Evolutionary conservation across 2,797 vertebrate species (phyloP).

Genomic region (Labeo calbasu): DNA sequence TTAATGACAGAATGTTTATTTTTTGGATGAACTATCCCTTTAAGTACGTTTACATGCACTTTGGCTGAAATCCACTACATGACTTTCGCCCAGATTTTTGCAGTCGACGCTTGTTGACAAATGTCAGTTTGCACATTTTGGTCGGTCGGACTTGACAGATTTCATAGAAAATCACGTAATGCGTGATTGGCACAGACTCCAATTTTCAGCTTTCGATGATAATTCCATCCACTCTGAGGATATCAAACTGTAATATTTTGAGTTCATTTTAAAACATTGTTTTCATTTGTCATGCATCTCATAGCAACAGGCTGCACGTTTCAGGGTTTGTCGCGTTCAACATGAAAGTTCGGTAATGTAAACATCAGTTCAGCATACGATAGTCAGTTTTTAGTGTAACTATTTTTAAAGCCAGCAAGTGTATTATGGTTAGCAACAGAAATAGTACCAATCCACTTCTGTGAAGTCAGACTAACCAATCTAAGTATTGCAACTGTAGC

Average conservation of each 20-base stretch:
- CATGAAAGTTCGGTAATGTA: background rate
- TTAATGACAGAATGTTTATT: too few relatives aligned
- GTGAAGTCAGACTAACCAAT: background rate
- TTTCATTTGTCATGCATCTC: background rate
- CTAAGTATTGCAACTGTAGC: background rate
- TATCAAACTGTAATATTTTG: background rate
- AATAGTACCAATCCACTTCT: background rate
- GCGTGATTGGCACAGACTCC: background rate
- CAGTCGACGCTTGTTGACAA: background rate
- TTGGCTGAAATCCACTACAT: conserved; percentile 12
- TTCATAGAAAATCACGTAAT: background rate
- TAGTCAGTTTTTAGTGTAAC: background rate
- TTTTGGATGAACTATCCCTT: background rate
- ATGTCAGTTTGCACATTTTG: background rate
- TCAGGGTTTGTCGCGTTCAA: background rate
- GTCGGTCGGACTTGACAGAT: background rate
- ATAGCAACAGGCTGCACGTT: background rate
- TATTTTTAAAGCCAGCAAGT: background rate
- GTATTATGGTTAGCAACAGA: background rate
- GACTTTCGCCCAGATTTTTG: background rate
- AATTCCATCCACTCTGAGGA: background rate
- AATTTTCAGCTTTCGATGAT: background rate
- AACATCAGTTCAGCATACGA: background rate
- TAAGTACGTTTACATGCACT: conserved; percentile 2
- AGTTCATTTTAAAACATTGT: background rate